phyloP scores from a whole-genome alignment of 1,140 invertebrate genomes.

The Nymphalis io region DNA sequence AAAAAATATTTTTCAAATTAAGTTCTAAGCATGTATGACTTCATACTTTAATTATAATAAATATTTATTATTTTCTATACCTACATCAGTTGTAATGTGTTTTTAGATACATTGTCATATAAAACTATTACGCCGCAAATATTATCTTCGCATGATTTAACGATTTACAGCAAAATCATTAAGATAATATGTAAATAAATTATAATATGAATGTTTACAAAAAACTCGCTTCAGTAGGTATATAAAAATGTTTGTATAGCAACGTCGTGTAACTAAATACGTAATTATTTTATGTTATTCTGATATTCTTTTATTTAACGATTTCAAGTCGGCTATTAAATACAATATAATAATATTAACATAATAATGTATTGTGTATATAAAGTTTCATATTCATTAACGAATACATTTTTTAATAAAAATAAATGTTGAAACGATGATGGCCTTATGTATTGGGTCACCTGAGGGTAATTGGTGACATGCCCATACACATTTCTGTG shows the following conservation, averaged over 20 bases:
- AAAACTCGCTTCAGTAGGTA: constrained; percentile 9
- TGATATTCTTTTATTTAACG: no score
- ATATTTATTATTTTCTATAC: not conserved
- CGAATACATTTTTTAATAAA: no score
- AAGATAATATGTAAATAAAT: constrained; percentile 24
- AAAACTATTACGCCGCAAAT: constrained; percentile 14
- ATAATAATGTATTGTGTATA: no score
- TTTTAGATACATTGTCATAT: constrained; percentile 29
- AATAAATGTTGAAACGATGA: no score
- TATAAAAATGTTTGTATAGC: constrained; percentile 5
- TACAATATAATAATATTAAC: no score
- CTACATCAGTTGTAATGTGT: not conserved
- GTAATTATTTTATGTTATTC: not conserved
- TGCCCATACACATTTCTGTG: no score
- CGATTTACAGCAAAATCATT: constrained; percentile 31
- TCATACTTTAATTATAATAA: not conserved
- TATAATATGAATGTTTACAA: constrained; percentile 5
- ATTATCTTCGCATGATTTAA: constrained; percentile 29
- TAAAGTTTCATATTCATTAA: no score
- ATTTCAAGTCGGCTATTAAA: no score
- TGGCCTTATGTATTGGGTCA: no score
- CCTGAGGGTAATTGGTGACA: no score
- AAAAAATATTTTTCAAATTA: not conserved
- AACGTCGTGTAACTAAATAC: not conserved
- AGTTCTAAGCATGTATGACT: not conserved